A percentile compares a stretch with the other conserved stretches of the same genome.
Conservation (phyloP, 2,888 invertebrate species). For the Abscondita cerata region DNA sequence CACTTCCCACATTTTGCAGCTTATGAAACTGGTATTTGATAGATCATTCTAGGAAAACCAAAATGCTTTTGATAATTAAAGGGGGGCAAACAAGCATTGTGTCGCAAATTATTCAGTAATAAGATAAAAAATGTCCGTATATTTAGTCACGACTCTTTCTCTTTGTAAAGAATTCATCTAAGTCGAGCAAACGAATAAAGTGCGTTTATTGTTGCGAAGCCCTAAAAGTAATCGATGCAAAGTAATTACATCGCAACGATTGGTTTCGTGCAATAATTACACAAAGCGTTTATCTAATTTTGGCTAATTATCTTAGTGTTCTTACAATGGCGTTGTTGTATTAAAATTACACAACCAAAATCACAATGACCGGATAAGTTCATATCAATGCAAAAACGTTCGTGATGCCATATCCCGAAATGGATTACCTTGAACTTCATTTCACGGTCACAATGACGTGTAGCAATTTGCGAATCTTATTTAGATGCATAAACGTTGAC, state of each 20-base stretch:
- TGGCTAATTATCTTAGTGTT: neutral
- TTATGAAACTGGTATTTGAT: conserved; percentile 13
- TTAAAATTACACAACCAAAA: conserved; percentile 17
- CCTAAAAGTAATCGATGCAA: no score
- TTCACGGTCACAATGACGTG: conserved; percentile 31
- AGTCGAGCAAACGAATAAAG: no score
- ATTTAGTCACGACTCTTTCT: no score
- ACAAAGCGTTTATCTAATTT: no score
- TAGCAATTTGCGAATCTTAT: conserved; percentile 32
- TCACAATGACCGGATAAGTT: conserved; percentile 34
- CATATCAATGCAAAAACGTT: conserved; percentile 28
- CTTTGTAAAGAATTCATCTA: no score
- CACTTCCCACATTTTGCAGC: conserved; percentile 12
- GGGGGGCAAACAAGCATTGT: conserved; percentile 9
- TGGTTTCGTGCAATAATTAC: no score
- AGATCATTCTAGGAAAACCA: conserved; percentile 9
- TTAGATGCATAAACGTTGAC: conserved; percentile 17
- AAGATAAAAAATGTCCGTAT: neutral
- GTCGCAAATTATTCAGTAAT: conserved; percentile 1
- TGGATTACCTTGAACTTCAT: conserved; percentile 35
- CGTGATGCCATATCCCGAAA: conserved; percentile 33
- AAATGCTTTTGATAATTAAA: conserved; percentile 7
- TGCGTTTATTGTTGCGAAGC: no score
- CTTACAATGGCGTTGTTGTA: conserved; percentile 2
- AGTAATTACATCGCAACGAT: no score